These are phyloP conservation scores for Eriosoma lanigerum DNA, from an alignment of 1,140 invertebrate species.

Conservation along the genomic window DNA sequence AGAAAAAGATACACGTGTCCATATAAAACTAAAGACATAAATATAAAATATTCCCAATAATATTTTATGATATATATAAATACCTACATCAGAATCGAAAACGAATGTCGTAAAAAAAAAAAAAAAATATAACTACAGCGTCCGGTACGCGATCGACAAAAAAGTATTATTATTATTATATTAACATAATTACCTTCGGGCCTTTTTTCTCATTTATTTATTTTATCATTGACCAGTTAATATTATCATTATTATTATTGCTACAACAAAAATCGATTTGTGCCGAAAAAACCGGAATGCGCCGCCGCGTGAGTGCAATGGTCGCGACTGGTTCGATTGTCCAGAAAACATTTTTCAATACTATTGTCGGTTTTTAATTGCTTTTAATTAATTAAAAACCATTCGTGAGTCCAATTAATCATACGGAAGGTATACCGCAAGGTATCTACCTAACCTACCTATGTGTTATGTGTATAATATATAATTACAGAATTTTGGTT, in stretches of 20 bases:
- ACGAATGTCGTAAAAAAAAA: background rate
- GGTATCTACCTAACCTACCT: too few relatives aligned
- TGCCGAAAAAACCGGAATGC: constrained; percentile 40
- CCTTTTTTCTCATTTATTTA: background rate
- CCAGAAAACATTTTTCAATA: constrained; percentile 13
- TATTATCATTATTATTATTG: background rate
- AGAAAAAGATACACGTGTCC: background rate
- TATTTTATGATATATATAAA: too few relatives aligned
- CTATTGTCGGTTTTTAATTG: constrained; percentile 44
- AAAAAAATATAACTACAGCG: background rate
- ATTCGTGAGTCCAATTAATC: constrained; percentile 37
- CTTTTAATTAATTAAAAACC: constrained; percentile 49
- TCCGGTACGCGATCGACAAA: background rate
- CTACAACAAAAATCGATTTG: constrained; percentile 14
- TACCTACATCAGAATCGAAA: background rate
- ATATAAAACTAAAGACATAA: background rate
- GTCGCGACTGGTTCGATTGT: constrained; percentile 15
- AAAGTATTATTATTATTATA: constrained; percentile 7
- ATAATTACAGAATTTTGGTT: constrained; percentile 14
- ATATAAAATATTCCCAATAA: background rate
- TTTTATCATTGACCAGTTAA: background rate
- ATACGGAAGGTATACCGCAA: background rate
- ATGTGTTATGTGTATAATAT: constrained; percentile 10
- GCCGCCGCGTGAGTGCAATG: too few relatives aligned
- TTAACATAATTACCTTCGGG: constrained; percentile 33